These are phyloP conservation scores for Chrysochloris asiatica DNA, from an alignment of 2,113 vertebrate genomes.

Conservation along the genomic window DNA sequence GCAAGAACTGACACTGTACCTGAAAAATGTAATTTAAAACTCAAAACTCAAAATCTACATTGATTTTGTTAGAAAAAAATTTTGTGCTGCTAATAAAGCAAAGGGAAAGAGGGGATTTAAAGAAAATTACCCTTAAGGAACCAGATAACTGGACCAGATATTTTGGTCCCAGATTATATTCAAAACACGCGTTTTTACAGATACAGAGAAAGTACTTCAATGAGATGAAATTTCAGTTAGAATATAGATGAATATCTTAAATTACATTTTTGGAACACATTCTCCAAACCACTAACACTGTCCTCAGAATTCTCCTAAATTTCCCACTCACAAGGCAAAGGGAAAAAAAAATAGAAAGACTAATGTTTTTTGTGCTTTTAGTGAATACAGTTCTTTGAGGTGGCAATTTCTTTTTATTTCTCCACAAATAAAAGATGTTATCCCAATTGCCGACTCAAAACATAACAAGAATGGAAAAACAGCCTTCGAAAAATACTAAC, in stretches of 20 bases:
- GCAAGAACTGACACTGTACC: conserved; percentile 57
- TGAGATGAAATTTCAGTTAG: conserved; percentile 26
- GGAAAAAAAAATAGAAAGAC: background rate
- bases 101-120: conserved; percentile 77
- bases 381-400: conserved; percentile 23
- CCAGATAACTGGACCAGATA: conserved; percentile 82
- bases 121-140: conserved; percentile 87
- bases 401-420: background rate
- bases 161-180: conserved; percentile 51
- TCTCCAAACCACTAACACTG: conserved; percentile 11
- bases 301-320: background rate
- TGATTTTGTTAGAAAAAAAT: conserved; percentile 78
- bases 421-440: conserved; percentile 15
- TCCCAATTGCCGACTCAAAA: background rate
- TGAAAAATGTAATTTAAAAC: conserved; percentile 56
- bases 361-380: background rate
- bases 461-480: conserved; percentile 2
- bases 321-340: background rate
- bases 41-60: conserved; percentile 69
- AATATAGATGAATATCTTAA: background rate
- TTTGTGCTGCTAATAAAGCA: conserved; percentile 80
- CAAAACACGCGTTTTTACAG: conserved; percentile 40
- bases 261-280: conserved; percentile 40
- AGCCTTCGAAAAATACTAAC: conserved; percentile 7
- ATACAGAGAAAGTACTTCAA: conserved; percentile 7